phyloP scores from a whole-genome alignment of 2,113 vertebrate species.

The Xiphophorus maculatus region DNA sequence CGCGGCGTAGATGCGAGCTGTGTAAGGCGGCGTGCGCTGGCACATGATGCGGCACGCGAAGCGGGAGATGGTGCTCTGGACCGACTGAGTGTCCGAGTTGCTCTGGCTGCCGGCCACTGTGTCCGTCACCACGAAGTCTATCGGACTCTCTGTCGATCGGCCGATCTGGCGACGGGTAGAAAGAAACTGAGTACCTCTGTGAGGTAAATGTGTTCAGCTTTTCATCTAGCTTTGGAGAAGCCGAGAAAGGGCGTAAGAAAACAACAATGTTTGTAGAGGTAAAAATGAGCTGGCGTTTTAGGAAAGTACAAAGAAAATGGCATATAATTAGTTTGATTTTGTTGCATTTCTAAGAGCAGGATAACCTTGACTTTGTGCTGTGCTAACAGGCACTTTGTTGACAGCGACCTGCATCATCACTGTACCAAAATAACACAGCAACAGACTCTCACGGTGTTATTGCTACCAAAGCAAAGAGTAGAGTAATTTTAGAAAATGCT shows the following conservation, averaged over 20 bases:
- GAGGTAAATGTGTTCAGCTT: background rate
- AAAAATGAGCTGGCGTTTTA: background rate
- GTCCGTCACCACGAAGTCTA: slow-evolving; percentile 98
- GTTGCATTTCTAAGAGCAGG: background rate
- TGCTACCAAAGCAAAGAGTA: slow-evolving; percentile 3
- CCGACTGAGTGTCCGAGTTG: slow-evolving; percentile 93
- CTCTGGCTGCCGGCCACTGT: slow-evolving; percentile 95
- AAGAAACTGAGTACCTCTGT: background rate
- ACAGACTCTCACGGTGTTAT: background rate
- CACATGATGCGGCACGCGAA: slow-evolving; percentile 98
- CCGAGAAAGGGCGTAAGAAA: background rate
- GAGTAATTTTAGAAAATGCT: slow-evolving; percentile 7
- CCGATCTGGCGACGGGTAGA: slow-evolving; percentile 85
- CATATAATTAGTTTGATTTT: background rate
- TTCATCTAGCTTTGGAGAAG: background rate
- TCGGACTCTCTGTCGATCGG: slow-evolving; percentile 96
- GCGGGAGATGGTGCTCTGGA: slow-evolving; percentile 98
- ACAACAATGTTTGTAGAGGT: no score
- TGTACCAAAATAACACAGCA: slow-evolving; percentile 7
- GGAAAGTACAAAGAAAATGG: background rate
- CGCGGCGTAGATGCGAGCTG: slow-evolving; percentile 96
- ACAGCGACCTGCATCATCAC: slow-evolving; percentile 1
- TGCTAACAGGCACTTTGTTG: background rate
- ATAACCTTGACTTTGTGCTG: slow-evolving; percentile 17
- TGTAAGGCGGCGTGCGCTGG: slow-evolving; percentile 93